Percentiles rank a stretch among this genome's conserved stretches.
phyloP scores from a whole-genome alignment of 2,888 invertebrate species.

The Seira ritae region DNA sequence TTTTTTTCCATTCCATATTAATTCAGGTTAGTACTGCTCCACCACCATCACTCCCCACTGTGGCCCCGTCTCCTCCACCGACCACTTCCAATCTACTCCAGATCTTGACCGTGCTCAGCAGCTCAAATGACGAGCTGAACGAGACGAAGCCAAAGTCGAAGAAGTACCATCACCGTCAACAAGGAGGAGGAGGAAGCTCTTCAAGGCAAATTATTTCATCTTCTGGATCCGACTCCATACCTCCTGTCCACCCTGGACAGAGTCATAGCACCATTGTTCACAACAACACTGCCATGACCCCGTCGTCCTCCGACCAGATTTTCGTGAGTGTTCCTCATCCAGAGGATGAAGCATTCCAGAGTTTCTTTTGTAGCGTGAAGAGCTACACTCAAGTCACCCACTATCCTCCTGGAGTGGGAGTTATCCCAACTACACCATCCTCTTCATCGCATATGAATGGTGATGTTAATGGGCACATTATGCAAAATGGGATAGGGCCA shows the following conservation, averaged over 20 bases:
- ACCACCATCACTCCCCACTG: slow-evolving; percentile 27
- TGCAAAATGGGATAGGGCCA: neutral
- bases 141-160: slow-evolving; percentile 50
- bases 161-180: slow-evolving; percentile 25
- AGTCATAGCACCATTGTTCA: slow-evolving; percentile 18
- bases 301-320: slow-evolving; percentile 25
- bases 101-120: slow-evolving; percentile 70
- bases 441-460: neutral
- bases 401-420: slow-evolving; percentile 28
- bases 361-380: slow-evolving; percentile 66
- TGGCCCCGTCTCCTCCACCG: slow-evolving; percentile 48
- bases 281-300: slow-evolving; percentile 37
- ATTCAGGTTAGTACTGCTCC: slow-evolving; percentile 38
- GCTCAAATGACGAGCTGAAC: slow-evolving; percentile 71
- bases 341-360: slow-evolving; percentile 71
- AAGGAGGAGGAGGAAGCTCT: slow-evolving; percentile 18
- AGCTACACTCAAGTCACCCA: slow-evolving; percentile 48
- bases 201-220: slow-evolving; percentile 20
- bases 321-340: slow-evolving; percentile 68
- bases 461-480: neutral
- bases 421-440: neutral
- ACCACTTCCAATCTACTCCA: slow-evolving; percentile 72
- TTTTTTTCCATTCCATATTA: neutral
- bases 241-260: slow-evolving; percentile 47
- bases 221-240: slow-evolving; percentile 34